Base-by-base conservation (phyloP, 2,113 vertebrate species). In the Nibea coibor region DNA sequence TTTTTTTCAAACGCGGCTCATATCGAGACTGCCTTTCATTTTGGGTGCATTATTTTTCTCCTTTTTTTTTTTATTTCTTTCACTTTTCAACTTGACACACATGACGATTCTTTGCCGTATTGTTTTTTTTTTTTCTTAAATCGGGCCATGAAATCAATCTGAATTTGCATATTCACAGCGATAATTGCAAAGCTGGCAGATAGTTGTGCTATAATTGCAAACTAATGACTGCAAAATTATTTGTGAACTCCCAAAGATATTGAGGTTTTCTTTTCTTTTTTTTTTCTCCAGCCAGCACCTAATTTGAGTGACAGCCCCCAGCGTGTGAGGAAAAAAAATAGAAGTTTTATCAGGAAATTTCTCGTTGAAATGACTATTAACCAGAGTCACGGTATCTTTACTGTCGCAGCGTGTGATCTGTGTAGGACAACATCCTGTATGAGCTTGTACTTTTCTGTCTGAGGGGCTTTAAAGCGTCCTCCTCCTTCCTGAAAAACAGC, bases 141-240 rank as follows among this genome's bases (percentile, higher is more conserved):
- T 88, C 88, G 68, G 85, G 82, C 87, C 88, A 87, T 94, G 83
- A 91, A 92, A 94, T 94, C 91, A 81, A 50, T 77, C 67, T 16
- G 59, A 82, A 92, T 94, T 92, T 87, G 87, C 90, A 93, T 93
- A 91, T 92, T 91, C 97, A 97, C 98, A 97, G 97, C 69, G 85
- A 91, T 94, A 91, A 93, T 88, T 91, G 79, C 90, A 88, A 93
- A 86, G 87, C 91, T 86, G 81, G 84, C 90, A 86, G 91, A 93
- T 91, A 91, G 89, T 92, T 89, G 85, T 85, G 90, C 88, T 88
- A 88, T 92, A 91, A 89, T 94, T 91, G 87, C 84, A 90, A 89
- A 92, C 89, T 88, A 91, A 93, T 90, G 85, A 85, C 82, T 86
- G 82, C 81, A 89, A 88, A 84, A 90, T 82, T 75, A 85, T 90